These are phyloP conservation scores for Gallinago stenura DNA, from an alignment of 2,797 vertebrate species.

Conservation along the genomic window DNA sequence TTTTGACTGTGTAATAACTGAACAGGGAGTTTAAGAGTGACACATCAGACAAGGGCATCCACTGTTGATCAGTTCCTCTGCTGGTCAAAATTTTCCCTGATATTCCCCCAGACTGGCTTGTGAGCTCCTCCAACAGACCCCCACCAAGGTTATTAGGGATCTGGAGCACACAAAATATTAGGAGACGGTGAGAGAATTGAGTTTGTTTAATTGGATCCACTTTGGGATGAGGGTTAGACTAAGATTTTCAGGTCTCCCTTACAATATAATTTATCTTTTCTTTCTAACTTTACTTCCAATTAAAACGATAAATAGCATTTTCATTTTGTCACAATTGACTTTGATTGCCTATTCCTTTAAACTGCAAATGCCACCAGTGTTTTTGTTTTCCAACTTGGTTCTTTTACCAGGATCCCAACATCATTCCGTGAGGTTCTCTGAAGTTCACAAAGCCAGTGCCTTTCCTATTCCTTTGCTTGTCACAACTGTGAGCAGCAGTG, in stretches of 20 bases:
- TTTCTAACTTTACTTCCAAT: neutral
- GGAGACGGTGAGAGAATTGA: neutral
- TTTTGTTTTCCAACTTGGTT: neutral
- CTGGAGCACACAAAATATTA: accelerated
- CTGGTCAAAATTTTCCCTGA: neutral
- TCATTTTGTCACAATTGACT: neutral
- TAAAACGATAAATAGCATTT: neutral
- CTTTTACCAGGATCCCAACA: neutral
- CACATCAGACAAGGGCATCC: neutral
- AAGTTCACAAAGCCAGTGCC: neutral
- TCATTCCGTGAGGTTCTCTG: neutral
- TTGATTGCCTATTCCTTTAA: neutral
- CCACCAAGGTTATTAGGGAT: neutral
- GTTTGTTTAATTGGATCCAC: neutral
- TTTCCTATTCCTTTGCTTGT: neutral
- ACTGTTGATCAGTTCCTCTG: neutral
- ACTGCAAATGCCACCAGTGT: neutral
- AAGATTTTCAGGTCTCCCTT: neutral
- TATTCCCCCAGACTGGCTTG: neutral
- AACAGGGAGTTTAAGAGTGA: neutral
- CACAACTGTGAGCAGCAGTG: neutral
- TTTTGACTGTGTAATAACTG: neutral
- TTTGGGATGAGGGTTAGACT: neutral
- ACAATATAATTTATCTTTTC: neutral
- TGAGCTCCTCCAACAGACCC: neutral